These are phyloP conservation scores for Acleris cristana DNA, from an alignment of 2,888 invertebrate genomes.

Conservation along the genomic window DNA sequence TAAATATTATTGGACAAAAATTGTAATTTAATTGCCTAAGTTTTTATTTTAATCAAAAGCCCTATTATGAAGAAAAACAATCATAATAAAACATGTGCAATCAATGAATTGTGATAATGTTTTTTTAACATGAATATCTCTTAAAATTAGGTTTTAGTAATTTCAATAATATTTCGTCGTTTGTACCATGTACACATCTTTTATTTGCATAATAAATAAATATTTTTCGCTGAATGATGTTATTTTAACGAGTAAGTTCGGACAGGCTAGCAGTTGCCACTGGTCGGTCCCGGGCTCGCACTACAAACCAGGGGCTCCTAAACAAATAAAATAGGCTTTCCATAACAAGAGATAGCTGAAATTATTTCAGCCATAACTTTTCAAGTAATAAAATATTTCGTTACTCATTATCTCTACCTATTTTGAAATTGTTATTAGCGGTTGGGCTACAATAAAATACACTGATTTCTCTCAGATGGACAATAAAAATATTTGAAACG, in stretches of 20 bases:
- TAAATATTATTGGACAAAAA: no score
- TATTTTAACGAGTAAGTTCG: background rate
- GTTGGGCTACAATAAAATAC: no score
- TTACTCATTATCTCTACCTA: no score
- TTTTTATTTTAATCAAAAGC: no score
- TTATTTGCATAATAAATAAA: slow-evolving; percentile 31
- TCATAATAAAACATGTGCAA: slow-evolving; percentile 23
- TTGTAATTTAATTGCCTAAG: no score
- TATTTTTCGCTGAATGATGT: background rate
- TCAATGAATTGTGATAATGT: background rate
- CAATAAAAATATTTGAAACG: no score
- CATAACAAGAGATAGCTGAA: no score
- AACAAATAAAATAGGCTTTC: background rate
- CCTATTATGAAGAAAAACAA: slow-evolving; percentile 2
- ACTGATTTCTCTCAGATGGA: no score
- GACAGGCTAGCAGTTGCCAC: background rate
- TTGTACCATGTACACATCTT: slow-evolving; percentile 15
- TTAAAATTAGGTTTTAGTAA: no score
- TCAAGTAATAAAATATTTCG: no score
- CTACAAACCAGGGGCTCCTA: background rate
- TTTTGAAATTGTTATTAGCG: no score
- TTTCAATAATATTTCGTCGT: background rate
- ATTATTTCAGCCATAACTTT: background rate
- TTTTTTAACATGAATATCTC: no score
- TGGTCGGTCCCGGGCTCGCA: background rate